Percentiles rank a stretch among this genome's conserved stretches.
phyloP scores from a whole-genome alignment of 2,888 invertebrate genomes.

The Drosophila emarginata region DNA sequence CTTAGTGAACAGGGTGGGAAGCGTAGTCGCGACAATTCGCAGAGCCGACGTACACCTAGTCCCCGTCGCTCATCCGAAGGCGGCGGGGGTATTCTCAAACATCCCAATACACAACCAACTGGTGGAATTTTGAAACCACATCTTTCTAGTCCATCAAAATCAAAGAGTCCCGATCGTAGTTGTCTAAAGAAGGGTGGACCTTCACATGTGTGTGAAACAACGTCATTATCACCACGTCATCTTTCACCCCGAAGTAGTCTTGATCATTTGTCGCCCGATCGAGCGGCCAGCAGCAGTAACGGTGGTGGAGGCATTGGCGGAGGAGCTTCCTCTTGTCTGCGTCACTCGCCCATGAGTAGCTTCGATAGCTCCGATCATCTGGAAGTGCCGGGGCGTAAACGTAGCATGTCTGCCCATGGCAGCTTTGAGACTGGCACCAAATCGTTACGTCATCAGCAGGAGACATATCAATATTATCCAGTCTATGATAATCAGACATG shows the following conservation, averaged over 20 bases:
- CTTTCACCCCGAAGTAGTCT: constrained; percentile 81
- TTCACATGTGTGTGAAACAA: constrained; percentile 79
- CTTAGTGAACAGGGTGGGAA: constrained; percentile 83
- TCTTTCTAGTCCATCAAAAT: constrained; percentile 79
- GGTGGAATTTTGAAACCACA: constrained; percentile 80
- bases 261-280: constrained; percentile 81
- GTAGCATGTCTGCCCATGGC: constrained; percentile 82
- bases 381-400: constrained; percentile 77
- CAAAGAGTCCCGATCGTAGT: constrained; percentile 81
- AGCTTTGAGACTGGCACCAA: constrained; percentile 79
- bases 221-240: constrained; percentile 79
- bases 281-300: constrained; percentile 30
- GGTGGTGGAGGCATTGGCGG: no score
- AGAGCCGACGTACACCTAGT: constrained; percentile 80
- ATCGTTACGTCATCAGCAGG: constrained; percentile 53
- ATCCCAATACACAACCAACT: constrained; percentile 68
- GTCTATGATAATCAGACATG: constrained; percentile 81
- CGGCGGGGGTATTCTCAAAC: constrained; percentile 81
- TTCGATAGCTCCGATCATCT: constrained; percentile 81
- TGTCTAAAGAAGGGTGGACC: constrained; percentile 80
- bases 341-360: constrained; percentile 81
- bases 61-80: constrained; percentile 81
- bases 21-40: constrained; percentile 81
- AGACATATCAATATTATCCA: constrained; percentile 82
- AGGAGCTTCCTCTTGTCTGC: constrained; percentile 64